Conservation (phyloP, 2,888 invertebrate species). For the Trichacis sp. region DNA sequence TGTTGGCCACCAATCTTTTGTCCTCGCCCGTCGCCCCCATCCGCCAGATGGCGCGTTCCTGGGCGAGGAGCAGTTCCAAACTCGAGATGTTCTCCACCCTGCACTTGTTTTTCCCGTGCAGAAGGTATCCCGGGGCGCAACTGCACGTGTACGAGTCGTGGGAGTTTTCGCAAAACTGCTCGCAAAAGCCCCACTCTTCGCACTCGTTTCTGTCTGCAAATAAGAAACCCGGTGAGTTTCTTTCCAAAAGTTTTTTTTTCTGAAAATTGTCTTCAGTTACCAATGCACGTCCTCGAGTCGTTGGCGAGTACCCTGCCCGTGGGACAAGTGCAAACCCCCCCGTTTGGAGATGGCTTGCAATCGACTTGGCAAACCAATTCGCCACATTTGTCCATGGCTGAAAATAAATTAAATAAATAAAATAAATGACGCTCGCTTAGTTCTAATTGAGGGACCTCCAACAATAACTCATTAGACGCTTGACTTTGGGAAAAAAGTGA, state of each 20-base stretch:
- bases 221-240: too few relatives aligned
- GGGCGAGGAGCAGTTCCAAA: constrained; percentile 77
- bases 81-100: constrained; percentile 72
- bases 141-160: constrained; percentile 87
- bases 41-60: constrained; percentile 78
- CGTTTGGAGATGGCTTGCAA: constrained; percentile 90
- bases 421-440: too few relatives aligned
- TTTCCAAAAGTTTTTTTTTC: background rate
- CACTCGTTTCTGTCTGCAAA: constrained; percentile 89
- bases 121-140: constrained; percentile 83
- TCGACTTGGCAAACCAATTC: constrained; percentile 86
- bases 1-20: constrained; percentile 78
- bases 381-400: constrained; percentile 67
- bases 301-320: constrained; percentile 85
- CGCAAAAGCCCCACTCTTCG: constrained; percentile 92
- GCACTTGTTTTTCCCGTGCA: constrained; percentile 76
- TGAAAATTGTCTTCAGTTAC: constrained; percentile 60
- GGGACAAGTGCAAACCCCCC: constrained; percentile 91
- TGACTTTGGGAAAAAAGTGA: too few relatives aligned
- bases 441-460: too few relatives aligned
- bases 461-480: too few relatives aligned
- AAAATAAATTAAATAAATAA: too few relatives aligned
- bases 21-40: constrained; percentile 77
- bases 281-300: constrained; percentile 86
- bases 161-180: constrained; percentile 92